These are phyloP conservation scores for Sebastes cheni DNA, from an alignment of 2,797 vertebrate genomes.

Conservation along the genomic window DNA sequence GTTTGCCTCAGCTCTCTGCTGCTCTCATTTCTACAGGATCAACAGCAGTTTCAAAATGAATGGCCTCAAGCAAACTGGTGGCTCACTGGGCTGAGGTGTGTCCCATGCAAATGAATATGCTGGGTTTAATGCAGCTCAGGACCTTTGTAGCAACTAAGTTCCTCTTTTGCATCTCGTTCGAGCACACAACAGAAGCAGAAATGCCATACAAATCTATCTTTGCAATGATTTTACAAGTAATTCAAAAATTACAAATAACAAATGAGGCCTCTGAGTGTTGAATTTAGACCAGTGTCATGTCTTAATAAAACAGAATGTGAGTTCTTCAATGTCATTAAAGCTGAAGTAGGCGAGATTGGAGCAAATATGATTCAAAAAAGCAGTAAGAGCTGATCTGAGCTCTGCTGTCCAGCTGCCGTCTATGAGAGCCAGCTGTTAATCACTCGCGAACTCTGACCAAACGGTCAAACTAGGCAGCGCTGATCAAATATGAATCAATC, in stretches of 20 bases:
- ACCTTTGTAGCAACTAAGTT: background rate
- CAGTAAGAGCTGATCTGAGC: no score
- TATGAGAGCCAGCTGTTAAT: no score
- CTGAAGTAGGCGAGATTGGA: no score
- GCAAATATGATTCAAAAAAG: no score
- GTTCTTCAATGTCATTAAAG: background rate
- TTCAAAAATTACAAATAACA: background rate
- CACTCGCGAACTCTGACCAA: no score
- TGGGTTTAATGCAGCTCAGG: background rate
- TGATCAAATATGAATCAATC: no score
- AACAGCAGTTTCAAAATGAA: background rate
- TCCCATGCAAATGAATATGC: background rate
- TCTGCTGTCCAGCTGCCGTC: no score
- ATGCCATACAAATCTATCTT: background rate
- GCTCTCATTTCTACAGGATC: background rate
- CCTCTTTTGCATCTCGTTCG: background rate
- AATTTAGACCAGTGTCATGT: background rate
- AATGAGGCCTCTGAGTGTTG: background rate
- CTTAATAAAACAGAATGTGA: background rate
- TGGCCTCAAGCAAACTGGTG: background rate
- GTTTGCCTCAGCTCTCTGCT: background rate
- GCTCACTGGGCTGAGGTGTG: background rate
- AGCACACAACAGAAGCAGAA: background rate
- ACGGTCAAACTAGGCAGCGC: no score
- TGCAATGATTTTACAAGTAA: background rate